Evolutionary conservation across 2,888 invertebrate genomes (phyloP).

Genomic region (Orgyia antiqua): DNA sequence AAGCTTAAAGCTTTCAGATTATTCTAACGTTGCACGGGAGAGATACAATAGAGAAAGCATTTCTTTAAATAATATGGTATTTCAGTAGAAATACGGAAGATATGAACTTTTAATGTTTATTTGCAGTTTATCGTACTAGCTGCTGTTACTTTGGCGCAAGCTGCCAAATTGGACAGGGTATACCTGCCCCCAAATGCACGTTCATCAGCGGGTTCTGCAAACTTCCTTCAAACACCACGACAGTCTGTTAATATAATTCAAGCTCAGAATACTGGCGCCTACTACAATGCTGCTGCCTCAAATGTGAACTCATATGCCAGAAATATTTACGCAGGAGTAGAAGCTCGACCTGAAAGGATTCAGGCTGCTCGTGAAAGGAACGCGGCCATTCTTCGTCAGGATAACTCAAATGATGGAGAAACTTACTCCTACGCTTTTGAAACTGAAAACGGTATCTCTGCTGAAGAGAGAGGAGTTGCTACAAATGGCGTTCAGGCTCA

Average conservation of each 20-base stretch:
- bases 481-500: conserved; percentile 63
- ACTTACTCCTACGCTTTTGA: conserved; percentile 58
- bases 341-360: conserved; percentile 47
- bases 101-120: no score
- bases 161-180: conserved; percentile 56
- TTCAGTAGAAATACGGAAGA: no score
- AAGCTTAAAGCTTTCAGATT: no score
- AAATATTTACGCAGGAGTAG: conserved; percentile 23
- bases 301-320: conserved; percentile 51
- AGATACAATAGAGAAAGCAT: no score
- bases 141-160: conserved; percentile 43
- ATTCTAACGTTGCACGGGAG: no score
- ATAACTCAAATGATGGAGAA: conserved; percentile 58
- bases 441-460: conserved; percentile 64
- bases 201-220: conserved; percentile 24
- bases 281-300: conserved; percentile 5
- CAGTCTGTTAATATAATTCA: conserved; percentile 14
- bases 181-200: conserved; percentile 57
- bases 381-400: conserved; percentile 60
- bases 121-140: conserved; percentile 57
- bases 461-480: conserved; percentile 62
- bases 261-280: conserved; percentile 10
- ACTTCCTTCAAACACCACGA: conserved; percentile 25
- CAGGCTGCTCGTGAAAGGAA: conserved; percentile 57
- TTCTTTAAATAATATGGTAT: no score